phyloP scores from a whole-genome alignment of 2,888 invertebrate species.

The Chymomyza procnemis region DNA sequence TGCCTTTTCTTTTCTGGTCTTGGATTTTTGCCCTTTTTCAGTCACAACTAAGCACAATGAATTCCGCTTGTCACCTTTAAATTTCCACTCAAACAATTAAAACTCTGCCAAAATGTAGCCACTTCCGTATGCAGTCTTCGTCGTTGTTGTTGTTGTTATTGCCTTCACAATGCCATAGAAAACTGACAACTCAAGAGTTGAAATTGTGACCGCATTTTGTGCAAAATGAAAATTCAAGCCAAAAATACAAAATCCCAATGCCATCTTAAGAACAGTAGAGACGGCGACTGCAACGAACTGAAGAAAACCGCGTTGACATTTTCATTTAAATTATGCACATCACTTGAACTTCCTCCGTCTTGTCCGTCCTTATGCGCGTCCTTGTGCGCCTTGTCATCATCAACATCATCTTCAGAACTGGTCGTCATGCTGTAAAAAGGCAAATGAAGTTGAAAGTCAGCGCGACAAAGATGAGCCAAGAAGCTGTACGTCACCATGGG shows the following conservation, averaged over 20 bases:
- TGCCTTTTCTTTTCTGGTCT: too few species aligned
- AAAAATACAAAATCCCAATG: conserved; percentile 30
- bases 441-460: conserved; percentile 41
- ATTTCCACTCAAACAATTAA: neutral
- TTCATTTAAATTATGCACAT: conserved; percentile 74
- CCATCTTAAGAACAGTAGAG: conserved; percentile 10
- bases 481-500: conserved; percentile 17
- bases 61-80: neutral
- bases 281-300: conserved; percentile 62
- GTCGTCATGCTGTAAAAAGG: neutral
- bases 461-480: conserved; percentile 34
- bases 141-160: neutral
- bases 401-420: neutral
- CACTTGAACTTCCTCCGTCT: conserved; percentile 63
- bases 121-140: too few species aligned
- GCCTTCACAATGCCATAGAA: neutral
- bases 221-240: conserved; percentile 37
- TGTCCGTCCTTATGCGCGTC: neutral
- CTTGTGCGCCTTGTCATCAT: neutral
- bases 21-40: conserved; percentile 13
- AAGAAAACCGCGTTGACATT: conserved; percentile 72
- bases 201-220: conserved; percentile 23
- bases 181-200: neutral
- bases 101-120: neutral
- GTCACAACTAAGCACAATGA: too few species aligned